Conservation (phyloP, 2,797 vertebrate genomes). For the Dallia pectoralis region DNA sequence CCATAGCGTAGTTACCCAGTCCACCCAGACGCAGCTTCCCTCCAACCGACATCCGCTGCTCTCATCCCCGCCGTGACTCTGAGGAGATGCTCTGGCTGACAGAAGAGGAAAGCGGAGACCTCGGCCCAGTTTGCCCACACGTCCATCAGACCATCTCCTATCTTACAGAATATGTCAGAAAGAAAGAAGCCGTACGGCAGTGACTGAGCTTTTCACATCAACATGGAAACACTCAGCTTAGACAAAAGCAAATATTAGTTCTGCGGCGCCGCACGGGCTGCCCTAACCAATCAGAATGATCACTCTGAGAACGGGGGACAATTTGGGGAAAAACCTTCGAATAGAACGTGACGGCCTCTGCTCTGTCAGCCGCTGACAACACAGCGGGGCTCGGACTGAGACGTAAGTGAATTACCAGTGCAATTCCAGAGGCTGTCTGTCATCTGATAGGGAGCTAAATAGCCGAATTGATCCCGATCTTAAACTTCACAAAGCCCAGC, state of each 20-base stretch:
- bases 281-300: slow-evolving; percentile 31
- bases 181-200: background rate
- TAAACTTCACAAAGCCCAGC: slow-evolving; percentile 67
- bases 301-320: background rate
- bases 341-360: slow-evolving; percentile 1
- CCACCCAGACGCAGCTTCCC: slow-evolving; percentile 11
- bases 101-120: background rate
- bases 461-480: slow-evolving; percentile 67
- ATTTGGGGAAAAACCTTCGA: slow-evolving; percentile 27
- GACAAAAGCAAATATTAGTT: slow-evolving; percentile 28
- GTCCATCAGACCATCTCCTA: slow-evolving; percentile 28
- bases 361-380: slow-evolving; percentile 1
- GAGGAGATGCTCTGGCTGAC: slow-evolving; percentile 10
- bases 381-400: slow-evolving; percentile 53
- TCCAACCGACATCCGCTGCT: slow-evolving; percentile 9
- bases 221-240: slow-evolving; percentile 4
- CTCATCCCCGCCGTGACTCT: slow-evolving; percentile 31
- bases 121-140: slow-evolving; percentile 20
- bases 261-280: slow-evolving; percentile 5
- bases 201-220: slow-evolving; percentile 6
- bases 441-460: slow-evolving; percentile 67
- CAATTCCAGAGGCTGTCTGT: slow-evolving; percentile 59
- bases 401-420: slow-evolving; percentile 29
- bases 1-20: slow-evolving; percentile 42
- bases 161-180: background rate